Evolutionary conservation across 2,113 vertebrate genomes (phyloP).

Genomic region (Anolis carolinensis): DNA sequence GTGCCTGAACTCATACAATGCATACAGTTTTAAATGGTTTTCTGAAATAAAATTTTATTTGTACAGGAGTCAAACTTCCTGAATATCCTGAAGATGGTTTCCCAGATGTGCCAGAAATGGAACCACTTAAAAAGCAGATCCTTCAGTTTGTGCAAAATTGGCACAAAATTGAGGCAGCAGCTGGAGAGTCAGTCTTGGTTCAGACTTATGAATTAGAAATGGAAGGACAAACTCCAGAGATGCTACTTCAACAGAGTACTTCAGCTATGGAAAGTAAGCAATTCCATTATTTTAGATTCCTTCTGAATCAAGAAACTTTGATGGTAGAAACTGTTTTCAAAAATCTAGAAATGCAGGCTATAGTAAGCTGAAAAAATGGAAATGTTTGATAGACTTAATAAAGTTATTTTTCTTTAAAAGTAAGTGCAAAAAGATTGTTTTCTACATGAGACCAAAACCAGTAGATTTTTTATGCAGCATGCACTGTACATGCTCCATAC

Average conservation of each 20-base stretch:
- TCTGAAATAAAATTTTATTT: constrained; percentile 33
- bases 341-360: neutral
- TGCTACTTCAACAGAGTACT: constrained; percentile 79
- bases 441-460: neutral
- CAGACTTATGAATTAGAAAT: constrained; percentile 79
- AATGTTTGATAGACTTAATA: neutral
- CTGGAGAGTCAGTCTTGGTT: constrained; percentile 55
- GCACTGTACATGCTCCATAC: neutral
- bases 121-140: constrained; percentile 72
- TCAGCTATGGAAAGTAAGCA: constrained; percentile 87
- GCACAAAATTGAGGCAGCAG: constrained; percentile 68
- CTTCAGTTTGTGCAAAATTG: constrained; percentile 73
- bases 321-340: neutral
- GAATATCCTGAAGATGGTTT: constrained; percentile 76
- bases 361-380: neutral
- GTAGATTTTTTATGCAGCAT: neutral
- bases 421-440: neutral
- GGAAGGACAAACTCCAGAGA: constrained; percentile 77
- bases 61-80: constrained; percentile 71
- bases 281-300: constrained; percentile 17
- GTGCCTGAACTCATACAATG: neutral
- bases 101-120: constrained; percentile 85
- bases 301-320: neutral
- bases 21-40: constrained; percentile 12
- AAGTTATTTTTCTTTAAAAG: neutral